Percentiles rank a stretch among this genome's conserved stretches.
Conservation (phyloP, 2,888 invertebrate genomes). For the Hecatera dysodea region DNA sequence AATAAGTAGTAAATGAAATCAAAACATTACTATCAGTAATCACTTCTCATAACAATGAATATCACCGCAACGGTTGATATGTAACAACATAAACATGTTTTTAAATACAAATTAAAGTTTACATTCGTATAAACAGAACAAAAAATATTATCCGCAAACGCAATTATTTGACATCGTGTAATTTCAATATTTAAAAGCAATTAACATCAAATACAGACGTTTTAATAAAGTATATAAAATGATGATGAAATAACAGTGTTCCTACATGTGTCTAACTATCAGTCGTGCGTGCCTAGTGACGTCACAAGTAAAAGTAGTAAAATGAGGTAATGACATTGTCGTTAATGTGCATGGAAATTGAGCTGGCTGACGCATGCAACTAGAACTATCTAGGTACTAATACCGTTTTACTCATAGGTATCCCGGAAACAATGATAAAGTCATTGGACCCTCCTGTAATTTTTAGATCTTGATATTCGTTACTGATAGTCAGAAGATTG, state of each 20-base stretch:
- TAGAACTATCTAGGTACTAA: conserved; percentile 4
- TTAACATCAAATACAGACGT: neutral
- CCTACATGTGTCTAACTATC: neutral
- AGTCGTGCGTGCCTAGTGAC: neutral
- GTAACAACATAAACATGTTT: neutral
- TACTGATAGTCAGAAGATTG: too few species aligned
- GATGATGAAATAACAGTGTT: neutral
- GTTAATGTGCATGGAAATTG: conserved; percentile 1
- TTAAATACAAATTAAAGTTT: neutral
- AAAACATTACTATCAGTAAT: neutral
- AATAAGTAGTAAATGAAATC: too few species aligned
- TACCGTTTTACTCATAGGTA: too few species aligned
- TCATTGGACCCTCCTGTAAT: too few species aligned
- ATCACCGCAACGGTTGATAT: neutral
- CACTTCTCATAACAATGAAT: neutral
- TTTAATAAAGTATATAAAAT: conserved; percentile 12
- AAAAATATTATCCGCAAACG: neutral
- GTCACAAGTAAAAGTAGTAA: conserved; percentile 34
- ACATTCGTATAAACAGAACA: neutral
- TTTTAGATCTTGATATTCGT: too few species aligned
- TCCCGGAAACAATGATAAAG: too few species aligned
- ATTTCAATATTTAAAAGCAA: conserved; percentile 1
- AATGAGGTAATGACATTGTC: neutral
- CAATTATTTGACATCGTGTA: neutral
- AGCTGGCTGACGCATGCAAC: conserved; percentile 6